Conservation (phyloP, 2,797 vertebrate species). For the Lophius americanus region DNA sequence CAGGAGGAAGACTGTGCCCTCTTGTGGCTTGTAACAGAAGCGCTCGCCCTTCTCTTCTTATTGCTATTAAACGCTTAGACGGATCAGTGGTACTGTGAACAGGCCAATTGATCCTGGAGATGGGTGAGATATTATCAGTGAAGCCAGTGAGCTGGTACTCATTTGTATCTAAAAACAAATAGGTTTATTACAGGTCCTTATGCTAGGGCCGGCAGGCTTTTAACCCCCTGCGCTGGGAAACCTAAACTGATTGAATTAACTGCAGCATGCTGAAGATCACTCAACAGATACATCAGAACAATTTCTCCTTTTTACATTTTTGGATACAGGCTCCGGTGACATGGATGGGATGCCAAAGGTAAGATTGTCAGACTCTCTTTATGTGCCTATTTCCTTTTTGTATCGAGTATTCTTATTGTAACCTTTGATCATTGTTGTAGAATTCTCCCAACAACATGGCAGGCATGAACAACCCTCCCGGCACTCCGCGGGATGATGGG, state of each 20-base stretch:
- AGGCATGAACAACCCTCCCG: slow-evolving; percentile 91
- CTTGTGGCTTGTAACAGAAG: slow-evolving; percentile 56
- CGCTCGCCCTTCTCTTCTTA: background rate
- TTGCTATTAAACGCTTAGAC: slow-evolving; percentile 57
- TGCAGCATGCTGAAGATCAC: slow-evolving; percentile 17
- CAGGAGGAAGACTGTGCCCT: slow-evolving; percentile 56
- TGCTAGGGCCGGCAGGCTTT: slow-evolving; percentile 23
- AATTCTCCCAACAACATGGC: slow-evolving; percentile 93
- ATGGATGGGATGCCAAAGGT: slow-evolving; percentile 96
- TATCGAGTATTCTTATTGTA: slow-evolving; percentile 9
- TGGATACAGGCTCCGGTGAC: slow-evolving; percentile 87
- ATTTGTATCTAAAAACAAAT: slow-evolving; percentile 65
- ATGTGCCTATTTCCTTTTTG: background rate
- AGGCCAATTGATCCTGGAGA: slow-evolving; percentile 57
- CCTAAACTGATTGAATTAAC: no score
- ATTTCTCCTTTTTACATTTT: slow-evolving; percentile 29
- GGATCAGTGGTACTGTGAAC: slow-evolving; percentile 58
- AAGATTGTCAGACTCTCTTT: slow-evolving; percentile 24
- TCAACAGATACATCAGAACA: slow-evolving; percentile 9
- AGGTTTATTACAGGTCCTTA: slow-evolving; percentile 58
- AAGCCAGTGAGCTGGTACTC: slow-evolving; percentile 50
- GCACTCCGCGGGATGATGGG: slow-evolving; percentile 89
- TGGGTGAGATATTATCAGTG: slow-evolving; percentile 48
- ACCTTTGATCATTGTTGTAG: slow-evolving; percentile 61
- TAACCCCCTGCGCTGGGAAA: background rate